Conservation (phyloP, 2,797 vertebrate genomes). For the Schizopygopsis pylzovi region DNA sequence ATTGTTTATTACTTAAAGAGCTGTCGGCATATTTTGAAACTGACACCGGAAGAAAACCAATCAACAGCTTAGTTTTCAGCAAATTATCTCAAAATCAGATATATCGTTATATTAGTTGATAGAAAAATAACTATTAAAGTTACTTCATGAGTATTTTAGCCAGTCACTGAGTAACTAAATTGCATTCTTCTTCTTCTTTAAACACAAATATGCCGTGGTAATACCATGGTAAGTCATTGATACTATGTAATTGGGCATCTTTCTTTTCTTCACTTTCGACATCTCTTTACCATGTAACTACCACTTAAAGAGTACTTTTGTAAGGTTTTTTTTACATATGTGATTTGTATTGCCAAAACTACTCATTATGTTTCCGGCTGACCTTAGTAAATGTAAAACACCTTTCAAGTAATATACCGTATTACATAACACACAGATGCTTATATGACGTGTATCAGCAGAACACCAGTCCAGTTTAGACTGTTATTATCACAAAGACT, state of each 20-base stretch:
- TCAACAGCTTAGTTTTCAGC: too few relatives aligned
- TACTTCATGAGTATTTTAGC: background rate
- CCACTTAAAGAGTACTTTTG: background rate
- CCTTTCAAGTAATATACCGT: background rate
- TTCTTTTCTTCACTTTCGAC: background rate
- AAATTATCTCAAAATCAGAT: background rate
- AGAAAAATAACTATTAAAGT: background rate
- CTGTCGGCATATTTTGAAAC: background rate
- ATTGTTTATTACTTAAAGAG: too few relatives aligned
- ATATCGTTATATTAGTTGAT: background rate
- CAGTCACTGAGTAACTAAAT: background rate
- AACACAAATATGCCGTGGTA: background rate
- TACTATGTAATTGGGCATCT: background rate
- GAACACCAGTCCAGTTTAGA: background rate
- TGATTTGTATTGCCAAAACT: background rate
- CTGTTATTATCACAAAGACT: background rate
- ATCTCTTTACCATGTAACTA: background rate
- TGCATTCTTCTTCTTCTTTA: background rate
- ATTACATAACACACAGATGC: conserved; percentile 3
- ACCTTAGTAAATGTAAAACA: background rate
- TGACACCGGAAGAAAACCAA: too few relatives aligned
- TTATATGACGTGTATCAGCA: background rate
- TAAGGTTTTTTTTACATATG: background rate
- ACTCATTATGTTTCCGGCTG: background rate
- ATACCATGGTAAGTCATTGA: background rate